Conservation (phyloP, 92 coral and sea anemone genomes). For the Chrysogorgia sp. region DNA sequence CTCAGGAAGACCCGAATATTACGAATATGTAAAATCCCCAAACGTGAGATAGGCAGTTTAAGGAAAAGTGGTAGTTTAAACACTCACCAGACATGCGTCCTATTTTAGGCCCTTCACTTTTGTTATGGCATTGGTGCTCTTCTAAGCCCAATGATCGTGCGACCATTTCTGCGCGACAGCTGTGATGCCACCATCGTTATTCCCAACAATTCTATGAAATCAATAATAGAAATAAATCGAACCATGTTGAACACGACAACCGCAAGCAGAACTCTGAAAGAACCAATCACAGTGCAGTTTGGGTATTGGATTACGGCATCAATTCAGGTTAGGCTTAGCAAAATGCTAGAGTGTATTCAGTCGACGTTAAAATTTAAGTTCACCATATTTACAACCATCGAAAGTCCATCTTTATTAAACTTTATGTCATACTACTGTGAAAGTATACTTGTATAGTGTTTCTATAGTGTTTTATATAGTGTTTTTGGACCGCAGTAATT, state of each 20-base stretch:
- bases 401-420: no score
- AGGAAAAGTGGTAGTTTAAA: no score
- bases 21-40: no score
- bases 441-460: no score
- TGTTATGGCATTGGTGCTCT: constrained; percentile 97
- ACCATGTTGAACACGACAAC: constrained; percentile 18
- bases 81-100: neutral
- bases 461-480: no score
- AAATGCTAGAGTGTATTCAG: neutral
- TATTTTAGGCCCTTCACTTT: constrained; percentile 88
- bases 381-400: no score
- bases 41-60: no score
- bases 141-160: constrained; percentile 89
- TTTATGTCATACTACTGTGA: no score
- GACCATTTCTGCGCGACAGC: constrained; percentile 85
- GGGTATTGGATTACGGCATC: constrained; percentile 96
- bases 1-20: no score
- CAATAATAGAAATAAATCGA: constrained; percentile 8
- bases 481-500: no score
- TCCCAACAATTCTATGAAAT: constrained; percentile 49
- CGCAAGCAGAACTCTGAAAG: constrained; percentile 9
- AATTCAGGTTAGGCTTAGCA: constrained; percentile 68
- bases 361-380: neutral
- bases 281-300: constrained; percentile 71
- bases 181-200: constrained; percentile 77